These are phyloP conservation scores for Neogale vison DNA, from an alignment of 2,113 vertebrate species.

Conservation along the genomic window DNA sequence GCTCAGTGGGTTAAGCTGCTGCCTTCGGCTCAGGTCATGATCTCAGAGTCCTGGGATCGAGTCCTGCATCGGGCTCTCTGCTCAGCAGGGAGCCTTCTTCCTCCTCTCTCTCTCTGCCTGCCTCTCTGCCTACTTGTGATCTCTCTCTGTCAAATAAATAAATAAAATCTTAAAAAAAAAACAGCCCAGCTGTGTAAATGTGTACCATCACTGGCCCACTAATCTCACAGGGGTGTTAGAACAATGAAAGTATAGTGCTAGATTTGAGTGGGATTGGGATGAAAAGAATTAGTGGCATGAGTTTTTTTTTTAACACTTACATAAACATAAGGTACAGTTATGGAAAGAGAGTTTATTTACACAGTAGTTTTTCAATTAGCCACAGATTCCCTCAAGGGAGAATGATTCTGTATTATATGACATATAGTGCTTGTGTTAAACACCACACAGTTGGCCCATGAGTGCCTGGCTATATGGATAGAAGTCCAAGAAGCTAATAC, in stretches of 20 bases:
- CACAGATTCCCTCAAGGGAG: not conserved
- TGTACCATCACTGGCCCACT: not conserved
- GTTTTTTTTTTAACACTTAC: conserved; percentile 6
- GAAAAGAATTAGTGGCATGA: not conserved
- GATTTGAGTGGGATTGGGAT: not conserved
- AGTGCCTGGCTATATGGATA: not conserved
- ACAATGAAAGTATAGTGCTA: conserved; percentile 15
- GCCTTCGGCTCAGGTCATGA: too few relatives aligned
- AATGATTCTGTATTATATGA: not conserved
- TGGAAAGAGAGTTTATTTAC: not conserved
- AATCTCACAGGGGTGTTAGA: not conserved
- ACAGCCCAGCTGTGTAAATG: not conserved
- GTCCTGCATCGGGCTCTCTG: too few relatives aligned
- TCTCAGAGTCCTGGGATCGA: too few relatives aligned
- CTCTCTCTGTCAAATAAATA: too few relatives aligned
- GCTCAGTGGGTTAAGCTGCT: too few relatives aligned
- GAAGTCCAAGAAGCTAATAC: conserved; percentile 26
- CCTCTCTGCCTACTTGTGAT: too few relatives aligned
- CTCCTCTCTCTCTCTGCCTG: too few relatives aligned
- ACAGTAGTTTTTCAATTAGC: conserved; percentile 35
- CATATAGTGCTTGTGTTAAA: not conserved
- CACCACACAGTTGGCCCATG: not conserved
- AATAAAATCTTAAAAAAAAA: too few relatives aligned
- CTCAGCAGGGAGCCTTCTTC: too few relatives aligned
- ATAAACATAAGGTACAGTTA: conserved; percentile 28